Evolutionary conservation across 1,140 invertebrate genomes (phyloP), one percentile per base, ranked within the genome.

Genomic region (Drosophila repletoides): DNA sequence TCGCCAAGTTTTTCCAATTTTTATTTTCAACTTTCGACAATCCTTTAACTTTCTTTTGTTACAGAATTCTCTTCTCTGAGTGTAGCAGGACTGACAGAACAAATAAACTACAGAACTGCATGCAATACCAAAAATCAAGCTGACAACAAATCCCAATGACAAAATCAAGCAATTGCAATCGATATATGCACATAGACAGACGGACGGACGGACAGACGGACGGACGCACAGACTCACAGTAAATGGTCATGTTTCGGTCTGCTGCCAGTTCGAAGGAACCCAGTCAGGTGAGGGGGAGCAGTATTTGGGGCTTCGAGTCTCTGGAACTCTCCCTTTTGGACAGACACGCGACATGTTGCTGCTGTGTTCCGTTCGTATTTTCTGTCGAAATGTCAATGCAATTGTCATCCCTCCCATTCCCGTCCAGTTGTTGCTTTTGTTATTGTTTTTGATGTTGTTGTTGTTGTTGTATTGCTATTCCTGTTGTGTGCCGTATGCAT

Each of bases 61-160:
- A 19, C n/a, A 29, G 55, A 31, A 60, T 29, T 19, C 55, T 3
- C 0, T 10, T 9, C 19, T 2, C n/a, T 14, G 19, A 51, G 19
- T 33, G 17, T 10, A 19, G 10, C n/a, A n/a, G 72, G 61, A 48
- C 64, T 59, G 61, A 65, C 61, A 31, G 41, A 22, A 68, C 70
- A 83, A 83, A 83, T 83, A 66, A 56, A 67, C 58, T 72, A 28
- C 5, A 40, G 33, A n/a, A n/a, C n/a, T n/a, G 73, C 51, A 46
- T 34, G 49, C 63, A 68, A 65, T 34, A 52, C 9, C 80, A 72
- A 86, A 84, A 84, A 84, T 84, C 80, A 77, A 86, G 73, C 74
- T 86, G 74, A 84, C 79, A 84, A 84, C 79, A 79, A 79, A 86
- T 84, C 79, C 79, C 80, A 79, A 84, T 84, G 79, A 79, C 79